Conservation (phyloP, 2,113 vertebrate genomes). For the Chlorocebus sabaeus region DNA sequence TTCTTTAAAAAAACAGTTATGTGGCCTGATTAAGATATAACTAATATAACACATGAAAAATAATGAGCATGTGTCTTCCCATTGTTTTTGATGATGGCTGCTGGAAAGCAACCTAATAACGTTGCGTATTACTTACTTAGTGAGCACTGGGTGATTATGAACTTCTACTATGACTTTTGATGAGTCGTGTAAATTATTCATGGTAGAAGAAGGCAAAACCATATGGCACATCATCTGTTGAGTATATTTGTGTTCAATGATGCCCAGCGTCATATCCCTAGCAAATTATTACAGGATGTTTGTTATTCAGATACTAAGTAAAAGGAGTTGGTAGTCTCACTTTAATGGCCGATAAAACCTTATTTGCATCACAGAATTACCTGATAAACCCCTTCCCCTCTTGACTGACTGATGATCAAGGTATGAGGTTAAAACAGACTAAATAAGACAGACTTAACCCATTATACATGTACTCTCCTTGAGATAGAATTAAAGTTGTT, state of each 20-base stretch:
- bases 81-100: conserved; percentile 1
- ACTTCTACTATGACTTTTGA: conserved; percentile 32
- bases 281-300: neutral
- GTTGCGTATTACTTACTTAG: neutral
- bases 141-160: conserved; percentile 38
- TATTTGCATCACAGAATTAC: neutral
- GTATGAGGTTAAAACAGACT: neutral
- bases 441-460: neutral
- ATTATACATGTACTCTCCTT: neutral
- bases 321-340: neutral
- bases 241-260: neutral
- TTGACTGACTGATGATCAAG: neutral
- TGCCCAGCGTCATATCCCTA: neutral
- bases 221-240: conserved; percentile 33
- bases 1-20: neutral
- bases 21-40: neutral
- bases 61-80: neutral
- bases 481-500: neutral
- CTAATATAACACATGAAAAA: conserved; percentile 44
- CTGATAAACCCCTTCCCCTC: neutral
- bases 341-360: neutral
- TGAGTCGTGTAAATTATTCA: conserved; percentile 31
- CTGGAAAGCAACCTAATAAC: neutral
- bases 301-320: neutral
- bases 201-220: conserved; percentile 12